These are phyloP conservation scores for Varanus komodoensis DNA, from an alignment of 2,113 vertebrate species.

Conservation along the genomic window DNA sequence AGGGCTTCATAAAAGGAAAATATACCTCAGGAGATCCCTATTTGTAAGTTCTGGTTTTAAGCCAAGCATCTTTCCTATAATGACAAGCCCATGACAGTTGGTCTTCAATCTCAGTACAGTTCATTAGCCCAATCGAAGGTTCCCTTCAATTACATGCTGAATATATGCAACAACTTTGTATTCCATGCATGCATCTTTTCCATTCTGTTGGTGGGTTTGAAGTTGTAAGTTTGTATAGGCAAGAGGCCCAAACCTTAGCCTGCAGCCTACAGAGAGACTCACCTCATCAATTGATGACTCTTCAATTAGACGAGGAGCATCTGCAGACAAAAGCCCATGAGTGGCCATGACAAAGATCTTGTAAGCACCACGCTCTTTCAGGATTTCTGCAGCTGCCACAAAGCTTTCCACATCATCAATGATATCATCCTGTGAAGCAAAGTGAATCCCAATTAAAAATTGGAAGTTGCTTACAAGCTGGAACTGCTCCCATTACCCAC, in stretches of 20 bases:
- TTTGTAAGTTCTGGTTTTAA: not conserved
- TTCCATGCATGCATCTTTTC: not conserved
- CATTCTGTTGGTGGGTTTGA: not conserved
- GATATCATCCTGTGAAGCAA: constrained; percentile 90
- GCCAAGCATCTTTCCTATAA: not conserved
- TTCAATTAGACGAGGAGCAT: constrained; percentile 95
- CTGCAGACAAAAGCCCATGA: constrained; percentile 94
- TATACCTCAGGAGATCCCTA: not conserved
- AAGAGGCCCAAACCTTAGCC: not conserved
- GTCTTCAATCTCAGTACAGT: not conserved
- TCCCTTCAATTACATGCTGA: not conserved
- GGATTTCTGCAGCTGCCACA: constrained; percentile 95
- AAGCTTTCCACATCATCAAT: constrained; percentile 97
- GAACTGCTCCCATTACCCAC: not conserved
- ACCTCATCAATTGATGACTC: constrained; percentile 97
- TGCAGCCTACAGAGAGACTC: not conserved
- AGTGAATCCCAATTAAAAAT: constrained; percentile 26
- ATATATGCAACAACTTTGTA: not conserved
- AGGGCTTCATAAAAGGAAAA: not conserved
- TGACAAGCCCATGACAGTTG: not conserved
- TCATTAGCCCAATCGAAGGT: not conserved
- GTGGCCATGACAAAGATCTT: constrained; percentile 99
- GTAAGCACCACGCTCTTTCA: constrained; percentile 97
- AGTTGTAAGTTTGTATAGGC: not conserved
- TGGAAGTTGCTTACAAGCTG: not conserved